Conservation (phyloP, 2,113 vertebrate species). For the Pithys albifrons region DNA sequence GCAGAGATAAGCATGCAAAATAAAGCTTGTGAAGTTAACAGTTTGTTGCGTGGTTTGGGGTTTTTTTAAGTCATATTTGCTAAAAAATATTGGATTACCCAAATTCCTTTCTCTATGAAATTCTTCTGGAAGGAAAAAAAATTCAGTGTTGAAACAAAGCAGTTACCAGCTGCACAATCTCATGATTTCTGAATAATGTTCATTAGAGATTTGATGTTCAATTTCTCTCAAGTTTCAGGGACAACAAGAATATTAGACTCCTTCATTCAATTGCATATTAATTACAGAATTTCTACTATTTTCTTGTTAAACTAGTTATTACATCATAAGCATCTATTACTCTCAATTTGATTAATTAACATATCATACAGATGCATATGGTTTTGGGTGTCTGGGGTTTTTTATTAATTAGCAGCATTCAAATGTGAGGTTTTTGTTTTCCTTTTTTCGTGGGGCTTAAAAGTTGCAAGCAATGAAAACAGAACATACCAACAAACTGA, state of each 20-base stretch:
- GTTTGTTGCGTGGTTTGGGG: background rate
- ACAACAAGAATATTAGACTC: background rate
- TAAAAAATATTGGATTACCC: background rate
- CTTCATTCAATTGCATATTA: background rate
- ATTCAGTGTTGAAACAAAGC: background rate
- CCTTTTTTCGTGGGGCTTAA: background rate
- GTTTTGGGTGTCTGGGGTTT: background rate
- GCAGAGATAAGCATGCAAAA: background rate
- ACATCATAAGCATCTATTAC: background rate
- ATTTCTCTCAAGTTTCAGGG: background rate
- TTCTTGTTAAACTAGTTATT: background rate
- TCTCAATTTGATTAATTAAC: background rate
- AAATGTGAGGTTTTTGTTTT: fast-evolving
- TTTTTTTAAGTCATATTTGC: background rate
- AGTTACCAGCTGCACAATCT: background rate
- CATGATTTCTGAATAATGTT: background rate
- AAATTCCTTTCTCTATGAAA: background rate
- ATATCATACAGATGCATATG: fast-evolving
- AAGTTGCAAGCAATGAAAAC: background rate
- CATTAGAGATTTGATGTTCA: fast-evolving
- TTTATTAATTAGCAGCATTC: background rate
- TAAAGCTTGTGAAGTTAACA: background rate
- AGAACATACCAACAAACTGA: background rate
- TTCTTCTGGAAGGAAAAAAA: background rate
- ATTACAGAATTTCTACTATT: background rate